Conservation (phyloP, 2,888 invertebrate species). For the Scelioninae gen. 1 region DNA sequence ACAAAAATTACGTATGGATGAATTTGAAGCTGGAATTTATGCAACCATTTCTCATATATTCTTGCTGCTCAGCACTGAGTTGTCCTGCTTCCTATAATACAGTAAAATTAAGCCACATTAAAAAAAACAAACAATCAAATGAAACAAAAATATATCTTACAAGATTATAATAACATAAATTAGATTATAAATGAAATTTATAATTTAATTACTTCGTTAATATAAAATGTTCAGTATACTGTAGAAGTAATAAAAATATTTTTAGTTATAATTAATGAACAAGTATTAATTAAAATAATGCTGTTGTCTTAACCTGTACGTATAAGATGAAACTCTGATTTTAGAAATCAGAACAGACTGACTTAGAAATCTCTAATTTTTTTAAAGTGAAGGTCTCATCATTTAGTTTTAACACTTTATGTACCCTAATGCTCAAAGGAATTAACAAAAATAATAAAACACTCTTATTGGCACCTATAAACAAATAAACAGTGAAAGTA, state of each 20-base stretch:
- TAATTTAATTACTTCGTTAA: neutral
- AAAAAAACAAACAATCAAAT: neutral
- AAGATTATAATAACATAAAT: neutral
- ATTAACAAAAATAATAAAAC: neutral
- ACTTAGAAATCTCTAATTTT: neutral
- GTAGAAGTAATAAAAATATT: too few relatives aligned
- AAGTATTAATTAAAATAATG: neutral
- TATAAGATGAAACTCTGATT: neutral
- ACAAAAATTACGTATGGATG: slow-evolving; percentile 16
- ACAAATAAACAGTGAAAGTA: neutral
- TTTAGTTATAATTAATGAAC: too few relatives aligned
- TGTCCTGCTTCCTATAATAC: slow-evolving; percentile 10
- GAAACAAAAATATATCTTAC: neutral
- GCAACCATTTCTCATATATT: slow-evolving; percentile 13
- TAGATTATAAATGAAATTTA: too few relatives aligned
- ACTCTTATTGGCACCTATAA: neutral
- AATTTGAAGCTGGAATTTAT: neutral
- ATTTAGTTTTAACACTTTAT: neutral
- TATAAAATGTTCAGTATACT: neutral
- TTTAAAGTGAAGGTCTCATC: neutral
- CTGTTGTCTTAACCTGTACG: neutral
- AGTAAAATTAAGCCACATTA: neutral
- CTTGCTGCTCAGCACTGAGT: neutral
- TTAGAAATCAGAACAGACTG: too few relatives aligned
- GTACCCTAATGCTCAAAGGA: neutral